Percentiles rank a stretch among this genome's conserved stretches.
Conservation (phyloP, 64 coral and sea anemone species). For the Montipora efflorescens region DNA sequence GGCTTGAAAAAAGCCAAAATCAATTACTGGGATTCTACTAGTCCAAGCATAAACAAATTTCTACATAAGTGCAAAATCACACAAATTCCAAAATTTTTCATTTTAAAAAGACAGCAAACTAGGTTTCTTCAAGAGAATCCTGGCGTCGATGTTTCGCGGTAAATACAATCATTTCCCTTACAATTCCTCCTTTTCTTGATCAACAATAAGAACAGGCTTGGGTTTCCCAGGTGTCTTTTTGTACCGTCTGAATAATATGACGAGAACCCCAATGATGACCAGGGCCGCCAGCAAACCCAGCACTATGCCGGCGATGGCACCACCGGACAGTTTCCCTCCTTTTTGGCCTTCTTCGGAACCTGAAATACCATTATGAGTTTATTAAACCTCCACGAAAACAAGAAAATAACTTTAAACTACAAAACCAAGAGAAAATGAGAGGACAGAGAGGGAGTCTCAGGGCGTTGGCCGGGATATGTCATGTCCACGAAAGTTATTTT, state of each 20-base stretch:
- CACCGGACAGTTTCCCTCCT: neutral
- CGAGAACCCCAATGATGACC: neutral
- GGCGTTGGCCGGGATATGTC: too few species aligned
- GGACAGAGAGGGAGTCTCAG: too few species aligned
- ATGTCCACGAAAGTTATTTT: too few species aligned
- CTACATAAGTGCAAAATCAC: too few species aligned
- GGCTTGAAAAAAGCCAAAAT: too few species aligned
- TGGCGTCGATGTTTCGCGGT: too few species aligned
- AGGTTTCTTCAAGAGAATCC: too few species aligned
- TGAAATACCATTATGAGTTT: neutral
- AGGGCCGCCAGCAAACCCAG: neutral
- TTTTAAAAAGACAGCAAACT: too few species aligned
- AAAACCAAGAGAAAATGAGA: too few species aligned
- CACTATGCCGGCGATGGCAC: neutral
- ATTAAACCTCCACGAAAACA: neutral
- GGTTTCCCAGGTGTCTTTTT: neutral
- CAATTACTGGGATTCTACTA: too few species aligned
- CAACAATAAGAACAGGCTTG: neutral
- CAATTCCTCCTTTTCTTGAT: neutral
- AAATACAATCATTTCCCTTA: neutral
- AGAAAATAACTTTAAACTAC: neutral
- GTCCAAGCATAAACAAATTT: too few species aligned
- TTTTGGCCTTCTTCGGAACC: neutral
- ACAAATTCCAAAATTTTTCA: too few species aligned
- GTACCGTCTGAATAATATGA: neutral